Conservation (phyloP, 1,140 invertebrate genomes). For the Drosophila triauraria region DNA sequence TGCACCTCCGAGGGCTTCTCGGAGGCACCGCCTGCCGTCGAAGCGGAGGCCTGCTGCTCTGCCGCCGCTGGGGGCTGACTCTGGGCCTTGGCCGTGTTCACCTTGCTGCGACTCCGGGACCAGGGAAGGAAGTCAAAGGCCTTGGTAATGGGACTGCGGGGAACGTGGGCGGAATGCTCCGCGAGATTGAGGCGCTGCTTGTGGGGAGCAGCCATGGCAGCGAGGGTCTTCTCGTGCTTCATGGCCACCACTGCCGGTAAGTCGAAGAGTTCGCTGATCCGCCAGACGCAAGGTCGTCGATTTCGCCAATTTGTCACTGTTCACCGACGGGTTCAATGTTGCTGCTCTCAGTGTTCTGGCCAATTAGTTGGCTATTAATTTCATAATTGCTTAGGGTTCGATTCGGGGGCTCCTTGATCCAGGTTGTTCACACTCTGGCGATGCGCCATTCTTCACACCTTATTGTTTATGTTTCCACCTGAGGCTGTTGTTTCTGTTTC, state of each 20-base stretch:
- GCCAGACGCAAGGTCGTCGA: constrained; percentile 43
- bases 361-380: constrained; percentile 79
- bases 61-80: not conserved
- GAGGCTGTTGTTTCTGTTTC: constrained; percentile 9
- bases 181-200: constrained; percentile 45
- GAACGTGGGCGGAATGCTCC: constrained; percentile 31
- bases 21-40: not conserved
- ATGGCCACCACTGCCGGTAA: constrained; percentile 39
- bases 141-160: constrained; percentile 81
- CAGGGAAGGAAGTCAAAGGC: constrained; percentile 83
- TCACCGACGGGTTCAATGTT: constrained; percentile 49
- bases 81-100: constrained; percentile 39
- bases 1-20: constrained; percentile 60
- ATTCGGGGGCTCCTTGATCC: constrained; percentile 49
- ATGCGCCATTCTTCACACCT: constrained; percentile 54
- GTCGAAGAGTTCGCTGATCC: constrained; percentile 51
- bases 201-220: constrained; percentile 49
- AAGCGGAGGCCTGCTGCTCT: constrained; percentile 2
- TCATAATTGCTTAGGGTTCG: constrained; percentile 73
- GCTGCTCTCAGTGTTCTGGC: constrained; percentile 54
- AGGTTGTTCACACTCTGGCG: constrained; percentile 70
- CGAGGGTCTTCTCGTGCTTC: constrained; percentile 71
- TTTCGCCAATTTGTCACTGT: constrained; percentile 46
- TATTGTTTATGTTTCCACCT: constrained; percentile 42
- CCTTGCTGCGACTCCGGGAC: constrained; percentile 67